Conservation (phyloP, 2,113 vertebrate species). For the Paradoxurus hermaphroditus region DNA sequence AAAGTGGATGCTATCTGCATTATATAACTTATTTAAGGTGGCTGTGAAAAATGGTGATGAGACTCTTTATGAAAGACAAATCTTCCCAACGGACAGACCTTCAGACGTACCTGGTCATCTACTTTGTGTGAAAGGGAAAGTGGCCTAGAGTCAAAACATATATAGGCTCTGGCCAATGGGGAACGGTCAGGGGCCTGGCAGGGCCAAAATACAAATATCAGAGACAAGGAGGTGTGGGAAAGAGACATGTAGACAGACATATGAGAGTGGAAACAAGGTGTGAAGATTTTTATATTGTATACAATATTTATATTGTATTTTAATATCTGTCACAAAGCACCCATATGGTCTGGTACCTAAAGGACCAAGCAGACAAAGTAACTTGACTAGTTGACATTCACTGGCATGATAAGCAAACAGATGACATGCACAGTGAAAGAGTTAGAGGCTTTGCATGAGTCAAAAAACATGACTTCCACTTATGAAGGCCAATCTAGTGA, state of each 20-base stretch:
- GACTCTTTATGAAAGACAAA: not conserved
- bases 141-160: not conserved
- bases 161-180: not conserved
- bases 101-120: not conserved
- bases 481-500: not conserved
- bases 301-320: not conserved
- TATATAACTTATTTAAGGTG: not conserved
- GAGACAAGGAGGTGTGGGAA: not conserved
- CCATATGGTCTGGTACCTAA: not conserved
- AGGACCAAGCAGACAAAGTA: not conserved
- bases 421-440: not conserved
- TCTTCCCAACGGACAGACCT: not conserved
- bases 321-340: not conserved
- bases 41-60: not conserved
- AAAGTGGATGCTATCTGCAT: not conserved
- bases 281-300: not conserved
- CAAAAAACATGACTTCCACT: not conserved
- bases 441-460: not conserved
- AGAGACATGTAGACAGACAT: not conserved
- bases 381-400: not conserved
- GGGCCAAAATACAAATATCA: not conserved
- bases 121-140: not conserved
- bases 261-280: not conserved
- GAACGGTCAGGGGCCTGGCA: not conserved
- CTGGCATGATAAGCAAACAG: not conserved